These are phyloP conservation scores for Ctenomys sociabilis DNA, from an alignment of 2,113 vertebrate genomes.

Conservation along the genomic window DNA sequence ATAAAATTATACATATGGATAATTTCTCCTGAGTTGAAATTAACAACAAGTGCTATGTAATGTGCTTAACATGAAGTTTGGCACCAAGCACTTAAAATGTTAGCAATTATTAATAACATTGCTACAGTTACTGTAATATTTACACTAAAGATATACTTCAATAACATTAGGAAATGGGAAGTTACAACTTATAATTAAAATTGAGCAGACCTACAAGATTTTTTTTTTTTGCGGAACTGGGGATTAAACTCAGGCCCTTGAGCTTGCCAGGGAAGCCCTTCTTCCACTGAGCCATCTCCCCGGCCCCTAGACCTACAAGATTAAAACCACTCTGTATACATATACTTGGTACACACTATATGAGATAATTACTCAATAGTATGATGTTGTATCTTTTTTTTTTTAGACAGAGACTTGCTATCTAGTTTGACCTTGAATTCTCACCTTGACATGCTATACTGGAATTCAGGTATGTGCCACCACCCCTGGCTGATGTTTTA, in stretches of 20 bases:
- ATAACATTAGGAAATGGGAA: background rate
- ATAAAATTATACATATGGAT: background rate
- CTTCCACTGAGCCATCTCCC: no score
- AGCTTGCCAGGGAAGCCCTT: no score
- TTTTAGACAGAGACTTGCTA: background rate
- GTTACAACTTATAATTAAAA: slow-evolving; percentile 42
- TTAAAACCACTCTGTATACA: background rate
- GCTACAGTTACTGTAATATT: slow-evolving; percentile 19
- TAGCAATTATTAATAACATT: background rate
- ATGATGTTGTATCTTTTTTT: background rate
- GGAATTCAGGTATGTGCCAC: background rate
- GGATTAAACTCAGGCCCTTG: no score
- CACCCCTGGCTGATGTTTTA: background rate
- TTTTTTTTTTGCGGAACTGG: no score
- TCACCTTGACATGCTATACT: background rate
- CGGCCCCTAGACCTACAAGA: background rate
- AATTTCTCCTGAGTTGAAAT: slow-evolving; percentile 14
- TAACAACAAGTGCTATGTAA: slow-evolving; percentile 22
- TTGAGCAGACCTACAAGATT: background rate
- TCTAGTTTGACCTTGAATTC: background rate
- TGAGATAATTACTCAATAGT: background rate
- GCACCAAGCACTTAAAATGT: background rate
- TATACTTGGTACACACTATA: background rate
- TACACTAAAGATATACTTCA: slow-evolving; percentile 22
- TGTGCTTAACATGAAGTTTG: background rate